Evolutionary conservation across 37 sponge, comb jelly and placozoan genomes (phyloP).

Genomic region (Tethya wilhelma): DNA sequence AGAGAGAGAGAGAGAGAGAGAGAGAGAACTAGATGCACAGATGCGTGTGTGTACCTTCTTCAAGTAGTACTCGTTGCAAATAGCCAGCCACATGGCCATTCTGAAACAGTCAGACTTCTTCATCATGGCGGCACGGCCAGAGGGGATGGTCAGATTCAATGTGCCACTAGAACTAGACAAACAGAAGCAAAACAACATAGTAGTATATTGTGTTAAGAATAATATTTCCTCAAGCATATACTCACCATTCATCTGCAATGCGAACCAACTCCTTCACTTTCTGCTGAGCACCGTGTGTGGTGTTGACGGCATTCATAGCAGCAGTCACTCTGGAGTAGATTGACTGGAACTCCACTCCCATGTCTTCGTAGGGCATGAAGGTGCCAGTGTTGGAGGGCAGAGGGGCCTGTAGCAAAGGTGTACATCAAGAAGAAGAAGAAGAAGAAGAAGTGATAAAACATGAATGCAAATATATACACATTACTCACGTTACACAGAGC

Average conservation of each 20-base stretch:
- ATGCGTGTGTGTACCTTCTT: slow-evolving; percentile 34
- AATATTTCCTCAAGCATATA: not conserved
- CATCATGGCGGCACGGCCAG: slow-evolving; percentile 7
- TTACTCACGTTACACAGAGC: slow-evolving; percentile 8
- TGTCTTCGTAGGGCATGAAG: not conserved
- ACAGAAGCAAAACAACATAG: not conserved
- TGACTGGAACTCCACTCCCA: slow-evolving; percentile 30
- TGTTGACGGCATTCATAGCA: slow-evolving; percentile 33
- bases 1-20: too few relatives aligned
- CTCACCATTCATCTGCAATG: slow-evolving; percentile 52
- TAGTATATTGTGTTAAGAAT: too few relatives aligned
- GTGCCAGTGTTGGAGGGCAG: not conserved
- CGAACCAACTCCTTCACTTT: slow-evolving; percentile 32
- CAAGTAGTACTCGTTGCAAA: slow-evolving; percentile 64
- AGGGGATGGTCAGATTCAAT: slow-evolving; percentile 12
- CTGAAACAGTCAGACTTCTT: slow-evolving; percentile 25
- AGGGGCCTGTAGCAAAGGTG: too few relatives aligned
- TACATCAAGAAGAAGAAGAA: not conserved
- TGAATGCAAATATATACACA: slow-evolving; percentile 3
- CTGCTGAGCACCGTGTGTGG: slow-evolving; percentile 14
- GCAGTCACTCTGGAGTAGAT: slow-evolving; percentile 24
- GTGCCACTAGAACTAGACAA: not conserved
- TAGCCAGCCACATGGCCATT: slow-evolving; percentile 66
- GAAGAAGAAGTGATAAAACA: not conserved
- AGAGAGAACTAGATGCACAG: too few relatives aligned